Base-by-base conservation (phyloP, 2,113 vertebrate species). In the Cromileptes altivelis region DNA sequence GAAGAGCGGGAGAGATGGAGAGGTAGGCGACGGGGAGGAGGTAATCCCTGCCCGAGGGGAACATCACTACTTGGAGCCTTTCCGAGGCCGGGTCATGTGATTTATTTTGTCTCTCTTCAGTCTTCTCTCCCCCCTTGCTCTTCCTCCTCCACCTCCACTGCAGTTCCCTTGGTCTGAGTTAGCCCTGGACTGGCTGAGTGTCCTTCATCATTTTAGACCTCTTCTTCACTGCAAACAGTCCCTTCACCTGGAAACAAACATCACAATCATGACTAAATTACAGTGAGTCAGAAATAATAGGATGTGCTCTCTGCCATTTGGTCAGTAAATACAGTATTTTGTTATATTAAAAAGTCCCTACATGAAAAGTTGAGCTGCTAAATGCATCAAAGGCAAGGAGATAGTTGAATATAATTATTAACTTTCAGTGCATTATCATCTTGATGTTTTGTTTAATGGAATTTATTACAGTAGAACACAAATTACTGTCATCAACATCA, bases 1-100 rank as follows among this genome's bases (percentile, higher is more conserved):
- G 75, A 83, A 75, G 86, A 86, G 80, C 40, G 12, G 84, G 85
- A 85, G 88, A 75, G 86, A 87, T 52, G 84, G 85, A 77, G 75
- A 78, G 81, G 79, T 73, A 82, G 89, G 84, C 15, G 21, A 61
- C 58, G 2, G 82, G 74, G 87, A 89, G 88, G 79, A 94, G 93
- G 90, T 91, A 81, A 92, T 93, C 87, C 91, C 89, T 82, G 91
- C 81, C 77, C 2, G 84, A 90, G 79, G 90, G 90, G 81, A 87
- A 85, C 93, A 92, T 93, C 53, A 72, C 87, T 78, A 62, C 75
- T 58, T 84, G 78, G 82, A 93, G 79, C 49, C 85, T 78, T 74
- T 86, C 84, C 62, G 33, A 73, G 77, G 64, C 49, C 81, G 68
- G 74, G 70, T 91, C 84, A 78, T 81, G 89, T 89, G 85, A 77